These are phyloP conservation scores for Acipenser oxyrinchus DNA, from an alignment of 2,797 vertebrate species.

Conservation along the genomic window DNA sequence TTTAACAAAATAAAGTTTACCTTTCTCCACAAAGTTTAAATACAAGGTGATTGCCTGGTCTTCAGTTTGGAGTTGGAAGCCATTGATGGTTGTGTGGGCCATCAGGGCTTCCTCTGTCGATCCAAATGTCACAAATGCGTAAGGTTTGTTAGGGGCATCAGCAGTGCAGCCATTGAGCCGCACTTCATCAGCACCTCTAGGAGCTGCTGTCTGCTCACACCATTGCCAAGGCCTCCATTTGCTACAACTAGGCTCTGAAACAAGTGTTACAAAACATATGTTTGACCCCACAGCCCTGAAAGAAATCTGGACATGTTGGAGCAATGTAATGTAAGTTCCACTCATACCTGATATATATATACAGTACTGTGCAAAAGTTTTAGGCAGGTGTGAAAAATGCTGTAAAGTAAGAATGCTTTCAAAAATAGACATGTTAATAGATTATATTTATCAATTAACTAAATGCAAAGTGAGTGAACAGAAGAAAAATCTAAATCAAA, in stretches of 20 bases:
- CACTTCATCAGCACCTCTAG: slow-evolving; percentile 48
- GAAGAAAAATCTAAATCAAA: no score
- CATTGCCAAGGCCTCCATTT: slow-evolving; percentile 89
- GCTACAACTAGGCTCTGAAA: slow-evolving; percentile 79
- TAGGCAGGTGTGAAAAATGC: no score
- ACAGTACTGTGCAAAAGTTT: no score
- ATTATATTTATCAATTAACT: no score
- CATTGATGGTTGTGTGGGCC: slow-evolving; percentile 67
- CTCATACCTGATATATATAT: no score
- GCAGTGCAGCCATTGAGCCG: slow-evolving; percentile 65
- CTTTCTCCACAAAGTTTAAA: slow-evolving; percentile 78
- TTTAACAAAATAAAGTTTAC: slow-evolving; percentile 42
- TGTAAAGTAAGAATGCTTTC: no score
- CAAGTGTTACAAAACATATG: slow-evolving; percentile 4
- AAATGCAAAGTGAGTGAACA: no score
- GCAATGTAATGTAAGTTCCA: no score
- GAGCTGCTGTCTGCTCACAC: slow-evolving; percentile 70
- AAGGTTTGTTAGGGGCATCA: slow-evolving; percentile 89
- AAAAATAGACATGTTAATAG: no score
- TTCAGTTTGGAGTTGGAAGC: slow-evolving; percentile 55
- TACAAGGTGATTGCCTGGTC: slow-evolving; percentile 70
- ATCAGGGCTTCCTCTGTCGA: slow-evolving; percentile 53
- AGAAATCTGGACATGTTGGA: no score
- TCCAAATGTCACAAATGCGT: slow-evolving; percentile 76
- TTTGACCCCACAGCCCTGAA: no score